These are phyloP conservation scores for Lonchura striata DNA, from an alignment of 2,113 vertebrate genomes.

Conservation along the genomic window DNA sequence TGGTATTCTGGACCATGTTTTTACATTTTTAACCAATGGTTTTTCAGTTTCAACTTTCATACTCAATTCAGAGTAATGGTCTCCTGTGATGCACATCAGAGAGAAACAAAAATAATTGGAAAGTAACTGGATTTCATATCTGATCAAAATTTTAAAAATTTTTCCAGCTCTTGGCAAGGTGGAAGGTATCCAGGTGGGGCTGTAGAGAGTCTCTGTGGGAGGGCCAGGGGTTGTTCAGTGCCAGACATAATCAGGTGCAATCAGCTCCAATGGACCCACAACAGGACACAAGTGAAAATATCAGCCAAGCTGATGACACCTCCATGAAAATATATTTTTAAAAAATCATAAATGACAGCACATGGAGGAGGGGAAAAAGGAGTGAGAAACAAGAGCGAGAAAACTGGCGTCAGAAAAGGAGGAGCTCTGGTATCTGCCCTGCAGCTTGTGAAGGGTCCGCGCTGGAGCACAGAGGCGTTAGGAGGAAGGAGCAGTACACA, in stretches of 20 bases:
- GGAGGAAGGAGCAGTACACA: not conserved
- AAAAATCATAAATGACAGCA: not conserved
- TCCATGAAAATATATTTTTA: not conserved
- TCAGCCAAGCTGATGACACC: not conserved
- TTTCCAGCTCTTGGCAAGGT: not conserved
- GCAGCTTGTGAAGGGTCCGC: not conserved
- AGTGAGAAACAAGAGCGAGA: not conserved
- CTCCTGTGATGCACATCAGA: not conserved
- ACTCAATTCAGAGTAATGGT: not conserved
- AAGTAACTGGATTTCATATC: not conserved
- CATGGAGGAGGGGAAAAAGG: not conserved
- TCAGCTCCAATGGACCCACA: not conserved
- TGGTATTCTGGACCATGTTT: not conserved
- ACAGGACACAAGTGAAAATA: not conserved
- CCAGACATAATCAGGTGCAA: not conserved
- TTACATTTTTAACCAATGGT: not conserved
- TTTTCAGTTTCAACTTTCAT: not conserved
- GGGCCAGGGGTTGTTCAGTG: fast-evolving
- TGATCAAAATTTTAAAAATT: not conserved
- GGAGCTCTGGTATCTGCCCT: not conserved
- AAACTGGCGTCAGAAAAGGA: not conserved
- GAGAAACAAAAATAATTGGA: not conserved
- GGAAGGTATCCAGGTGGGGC: no score
- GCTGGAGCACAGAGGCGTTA: not conserved
- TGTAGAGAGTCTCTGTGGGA: not conserved